Evolutionary conservation across 2,113 vertebrate genomes (phyloP).

Genomic region (Passer montanus): DNA sequence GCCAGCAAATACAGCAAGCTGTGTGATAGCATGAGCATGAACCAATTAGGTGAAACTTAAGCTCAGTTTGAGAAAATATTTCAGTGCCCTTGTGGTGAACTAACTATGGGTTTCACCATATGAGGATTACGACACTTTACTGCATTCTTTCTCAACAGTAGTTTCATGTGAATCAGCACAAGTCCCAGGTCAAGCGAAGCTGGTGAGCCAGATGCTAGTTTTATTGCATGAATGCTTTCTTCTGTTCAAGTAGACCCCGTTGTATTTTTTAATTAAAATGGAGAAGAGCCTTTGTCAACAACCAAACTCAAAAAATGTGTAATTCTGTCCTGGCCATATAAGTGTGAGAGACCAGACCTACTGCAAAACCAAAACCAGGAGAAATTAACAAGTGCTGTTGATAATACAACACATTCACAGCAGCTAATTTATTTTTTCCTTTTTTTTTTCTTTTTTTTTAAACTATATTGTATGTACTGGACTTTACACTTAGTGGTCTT

Average conservation of each 20-base stretch:
- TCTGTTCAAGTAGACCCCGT: not conserved
- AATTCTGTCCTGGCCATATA: not conserved
- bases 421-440: not conserved
- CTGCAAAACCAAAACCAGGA: not conserved
- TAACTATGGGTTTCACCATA: not conserved
- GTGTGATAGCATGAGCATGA: not conserved
- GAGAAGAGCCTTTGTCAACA: not conserved
- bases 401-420: not conserved
- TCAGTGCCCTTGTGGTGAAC: not conserved
- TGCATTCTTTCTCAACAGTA: constrained; percentile 10
- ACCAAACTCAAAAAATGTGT: not conserved
- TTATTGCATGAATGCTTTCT: not conserved
- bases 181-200: not conserved
- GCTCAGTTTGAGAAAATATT: not conserved
- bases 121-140: not conserved
- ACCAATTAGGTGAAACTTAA: not conserved
- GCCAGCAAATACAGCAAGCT: not conserved
- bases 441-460: not conserved
- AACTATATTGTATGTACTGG: not conserved
- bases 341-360: not conserved
- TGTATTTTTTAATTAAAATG: not conserved
- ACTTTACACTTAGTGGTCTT: not conserved
- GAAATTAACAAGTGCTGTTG: not conserved
- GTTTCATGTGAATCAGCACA: constrained; percentile 12
- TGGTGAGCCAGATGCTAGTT: not conserved